Evolutionary conservation across 2,113 vertebrate species (phyloP), one percentile per base, ranked within the genome.

Genomic region (Sclerurus mexicanus): DNA sequence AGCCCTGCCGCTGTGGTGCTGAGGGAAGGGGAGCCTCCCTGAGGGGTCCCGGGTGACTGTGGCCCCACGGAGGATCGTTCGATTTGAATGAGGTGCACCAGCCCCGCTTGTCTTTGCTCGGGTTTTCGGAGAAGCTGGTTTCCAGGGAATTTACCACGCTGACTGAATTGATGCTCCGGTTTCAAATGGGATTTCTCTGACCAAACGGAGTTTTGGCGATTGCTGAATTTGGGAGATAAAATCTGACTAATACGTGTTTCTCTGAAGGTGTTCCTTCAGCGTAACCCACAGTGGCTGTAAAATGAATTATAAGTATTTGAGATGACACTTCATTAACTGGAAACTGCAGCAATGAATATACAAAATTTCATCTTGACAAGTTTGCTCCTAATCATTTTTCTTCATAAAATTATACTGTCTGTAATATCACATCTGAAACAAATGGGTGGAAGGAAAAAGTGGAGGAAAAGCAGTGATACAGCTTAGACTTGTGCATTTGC

Each of bases 281-380:
- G 44, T 90, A 58, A 58, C 35, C 14, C 82, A 74, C 44, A 78
- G 14, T 59, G 75, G 17, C 55, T 87, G 35, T 95, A 93, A 50
- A 95, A 62, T 85, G 18, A 93, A 80, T 87, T 75, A 85, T 89
- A 86, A 89, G 89, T 91, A 73, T 95, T 80, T 92, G 49, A 97
- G 40, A 62, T 77, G 82, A 95, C 50, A 82, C 12, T 63, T 96
- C 64, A 88, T 80, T 96, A 93, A 59, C 67, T 91, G 49, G 80
- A 73, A 94, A 68, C 33, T 87, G 67, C 72, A 90, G 76, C 30
- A 81, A 71, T 93, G 77, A 95, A 96, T 85, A 85, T 91, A 15
- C 25, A 60, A 60, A 67, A 76, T 40, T 82, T 73, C 75, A 47
- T 93, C 31, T 55, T 93, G 81, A 93, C 68, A 89, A 93, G 89